phyloP scores from a whole-genome alignment of 2,113 vertebrate genomes.

The Podarcis muralis region DNA sequence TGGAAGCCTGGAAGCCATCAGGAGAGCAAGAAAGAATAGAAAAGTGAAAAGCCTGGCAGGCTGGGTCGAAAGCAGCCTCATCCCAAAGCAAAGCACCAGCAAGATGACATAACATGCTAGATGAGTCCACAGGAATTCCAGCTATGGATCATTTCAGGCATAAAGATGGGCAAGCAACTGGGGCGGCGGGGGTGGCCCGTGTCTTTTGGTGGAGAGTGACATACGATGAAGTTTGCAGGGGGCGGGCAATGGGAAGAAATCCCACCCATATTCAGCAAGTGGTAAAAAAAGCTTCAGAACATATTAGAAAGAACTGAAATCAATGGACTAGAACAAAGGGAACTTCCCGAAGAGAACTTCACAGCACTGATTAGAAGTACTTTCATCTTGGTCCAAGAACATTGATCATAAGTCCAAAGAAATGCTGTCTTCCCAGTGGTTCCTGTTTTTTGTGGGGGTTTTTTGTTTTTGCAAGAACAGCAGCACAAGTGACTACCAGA shows the following conservation, averaged over 20 bases:
- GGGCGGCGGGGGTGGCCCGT: neutral
- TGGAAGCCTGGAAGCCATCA: slow-evolving; percentile 6
- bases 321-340: slow-evolving; percentile 39
- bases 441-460: neutral
- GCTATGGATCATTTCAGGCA: neutral
- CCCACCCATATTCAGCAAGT: neutral
- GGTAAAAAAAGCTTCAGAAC: neutral
- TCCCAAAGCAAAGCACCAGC: neutral
- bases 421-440: slow-evolving; percentile 38
- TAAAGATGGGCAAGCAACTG: slow-evolving; percentile 13
- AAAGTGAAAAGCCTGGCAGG: neutral
- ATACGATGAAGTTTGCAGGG: neutral
- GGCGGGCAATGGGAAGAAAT: slow-evolving; percentile 31
- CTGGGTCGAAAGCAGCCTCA: neutral
- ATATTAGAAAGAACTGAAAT: neutral
- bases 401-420: slow-evolving; percentile 40
- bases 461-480: slow-evolving; percentile 2
- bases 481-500: slow-evolving; percentile 13
- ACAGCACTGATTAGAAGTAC: slow-evolving; percentile 26
- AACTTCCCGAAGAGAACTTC: slow-evolving; percentile 12
- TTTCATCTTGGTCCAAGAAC: neutral
- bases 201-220: neutral
- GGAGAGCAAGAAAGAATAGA: neutral
- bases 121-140: slow-evolving; percentile 1
- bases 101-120: neutral